Conservation (phyloP, 2,888 invertebrate species). For the Epirrhoe tristata region DNA sequence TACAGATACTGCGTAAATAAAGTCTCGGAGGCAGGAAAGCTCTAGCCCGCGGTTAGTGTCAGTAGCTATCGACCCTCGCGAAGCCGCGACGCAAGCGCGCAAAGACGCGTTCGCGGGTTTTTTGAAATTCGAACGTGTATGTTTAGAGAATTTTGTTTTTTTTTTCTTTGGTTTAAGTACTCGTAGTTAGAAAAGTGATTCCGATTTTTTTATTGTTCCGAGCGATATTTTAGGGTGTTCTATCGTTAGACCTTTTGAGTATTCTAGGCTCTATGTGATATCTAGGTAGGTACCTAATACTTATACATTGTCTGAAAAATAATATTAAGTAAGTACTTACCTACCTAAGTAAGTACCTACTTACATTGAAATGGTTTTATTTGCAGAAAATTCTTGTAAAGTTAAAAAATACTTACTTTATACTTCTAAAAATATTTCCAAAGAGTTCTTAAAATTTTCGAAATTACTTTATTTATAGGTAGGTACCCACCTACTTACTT, state of each 20-base stretch:
- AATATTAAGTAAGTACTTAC: not conserved
- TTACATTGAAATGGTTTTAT: no score
- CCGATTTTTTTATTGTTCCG: not conserved
- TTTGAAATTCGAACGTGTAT: constrained; percentile 14
- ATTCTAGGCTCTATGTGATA: no score
- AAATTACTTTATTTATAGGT: no score
- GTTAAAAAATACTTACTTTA: no score
- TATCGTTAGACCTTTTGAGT: no score
- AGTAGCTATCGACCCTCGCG: constrained; percentile 50
- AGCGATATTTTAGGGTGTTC: no score
- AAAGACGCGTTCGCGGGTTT: constrained; percentile 43
- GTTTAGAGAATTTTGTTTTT: constrained; percentile 20
- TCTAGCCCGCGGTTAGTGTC: constrained; percentile 43
- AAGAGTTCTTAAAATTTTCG: no score
- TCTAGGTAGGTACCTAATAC: no score
- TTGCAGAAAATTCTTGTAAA: no score
- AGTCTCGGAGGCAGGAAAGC: constrained; percentile 48
- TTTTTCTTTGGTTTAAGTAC: constrained; percentile 9
- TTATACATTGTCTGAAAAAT: no score
- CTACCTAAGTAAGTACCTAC: not conserved
- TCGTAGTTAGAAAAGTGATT: not conserved
- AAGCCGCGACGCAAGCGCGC: constrained; percentile 46
- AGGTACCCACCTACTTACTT: no score
- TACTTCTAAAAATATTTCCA: no score
- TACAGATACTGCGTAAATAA: constrained; percentile 43